These are phyloP conservation scores for Fringilla coelebs DNA, from an alignment of 2,797 vertebrate species.

Conservation along the genomic window DNA sequence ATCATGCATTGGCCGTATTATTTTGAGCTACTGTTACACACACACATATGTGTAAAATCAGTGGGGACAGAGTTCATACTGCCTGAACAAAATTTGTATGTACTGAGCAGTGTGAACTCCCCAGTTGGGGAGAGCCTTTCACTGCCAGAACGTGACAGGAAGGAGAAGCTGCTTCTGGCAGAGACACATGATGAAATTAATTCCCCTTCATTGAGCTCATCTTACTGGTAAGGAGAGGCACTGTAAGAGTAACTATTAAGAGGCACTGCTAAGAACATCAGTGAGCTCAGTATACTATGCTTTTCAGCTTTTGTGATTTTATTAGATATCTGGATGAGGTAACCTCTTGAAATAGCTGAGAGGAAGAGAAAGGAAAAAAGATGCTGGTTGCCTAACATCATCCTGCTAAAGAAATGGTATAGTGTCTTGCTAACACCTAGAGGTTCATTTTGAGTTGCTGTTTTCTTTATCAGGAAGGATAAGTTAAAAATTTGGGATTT, in stretches of 20 bases:
- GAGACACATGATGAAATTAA: constrained; percentile 5
- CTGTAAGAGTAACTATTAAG: not conserved
- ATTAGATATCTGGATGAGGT: not conserved
- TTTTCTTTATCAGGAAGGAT: not conserved
- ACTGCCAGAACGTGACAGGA: not conserved
- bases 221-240: not conserved
- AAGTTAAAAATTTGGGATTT: not conserved
- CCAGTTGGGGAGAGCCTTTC: not conserved
- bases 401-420: not conserved
- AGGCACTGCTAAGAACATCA: not conserved
- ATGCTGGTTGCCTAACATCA: not conserved
- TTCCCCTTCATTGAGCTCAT: not conserved
- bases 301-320: constrained; percentile 29
- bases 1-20: accelerated
- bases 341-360: constrained; percentile 4
- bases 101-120: not conserved
- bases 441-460: not conserved
- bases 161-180: constrained; percentile 15
- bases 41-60: not conserved
- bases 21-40: not conserved
- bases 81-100: not conserved
- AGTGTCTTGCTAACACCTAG: not conserved
- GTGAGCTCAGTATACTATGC: not conserved
- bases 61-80: not conserved
- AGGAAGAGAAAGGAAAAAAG: not conserved